Base-by-base conservation (phyloP, 1,140 invertebrate genomes). In the Leptinotarsa undecemlineata region DNA sequence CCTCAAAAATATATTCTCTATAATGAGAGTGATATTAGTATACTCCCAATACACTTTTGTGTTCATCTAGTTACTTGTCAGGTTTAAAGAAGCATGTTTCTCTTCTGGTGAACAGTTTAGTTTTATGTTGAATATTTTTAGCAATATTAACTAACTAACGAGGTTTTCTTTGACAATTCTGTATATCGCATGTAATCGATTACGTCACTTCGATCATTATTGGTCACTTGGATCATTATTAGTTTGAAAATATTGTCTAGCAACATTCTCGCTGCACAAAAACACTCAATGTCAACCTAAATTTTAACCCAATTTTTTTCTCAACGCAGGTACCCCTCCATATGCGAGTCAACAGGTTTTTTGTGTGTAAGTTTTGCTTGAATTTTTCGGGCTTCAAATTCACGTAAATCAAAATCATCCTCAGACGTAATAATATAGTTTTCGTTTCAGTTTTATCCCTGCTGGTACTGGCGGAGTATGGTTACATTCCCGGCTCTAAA, bases 401-500 rank as follows among this genome's bases (percentile, higher is more conserved):
- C 51, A 57, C n/a, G 15, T 57, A 8, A 42, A 8, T 42, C 48
- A 71, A 60, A 47, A 66, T 72, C 19, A 8, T 63, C 3, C 11
- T 5, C 15, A 26, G 14, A 71, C 48, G 15, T 15, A 48, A 42
- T 42, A 60, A 15, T 71, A 48, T 61, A 64, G 47, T 68, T 74
- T 76, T 78, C 75, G 47, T 82, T 80, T 69, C 81, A 82, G 81
- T 82, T 76, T 4, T 69, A 13, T 57, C 77, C 4, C 21, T 78
- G 57, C 76, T 82, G 23, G 69, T 79, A 26, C 60, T 89, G 17
- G 79, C 90, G 62, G 89, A 90, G 79, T 84, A 86, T 17, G 87
- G 86, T 20, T 69, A 85, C 1, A 60, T 90, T 2, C 90, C 90
- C 0, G 84, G 85, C 13, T 85, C 86, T 17, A 85, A 85, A 66